Evolutionary conservation across 2,888 invertebrate genomes (phyloP), one percentile per base, ranked within the genome.

Genomic region (Eurois occulta): DNA sequence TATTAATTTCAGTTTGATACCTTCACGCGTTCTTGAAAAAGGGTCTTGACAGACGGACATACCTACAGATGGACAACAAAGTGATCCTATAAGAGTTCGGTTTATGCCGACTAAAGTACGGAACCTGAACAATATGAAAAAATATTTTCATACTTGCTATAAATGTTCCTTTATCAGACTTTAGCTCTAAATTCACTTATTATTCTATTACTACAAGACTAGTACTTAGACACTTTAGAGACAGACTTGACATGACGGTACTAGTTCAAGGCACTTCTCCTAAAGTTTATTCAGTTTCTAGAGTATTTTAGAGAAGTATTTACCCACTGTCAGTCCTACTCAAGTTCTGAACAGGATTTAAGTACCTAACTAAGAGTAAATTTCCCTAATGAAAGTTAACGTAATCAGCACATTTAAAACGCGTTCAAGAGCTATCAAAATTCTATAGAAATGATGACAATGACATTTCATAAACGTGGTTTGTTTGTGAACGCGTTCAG

Each of bases 211-310:
- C 11, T 13, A 76, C n/a, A 32, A 65, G 18, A 28, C 24, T 28
- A 52, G 52, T 52, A 38, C 10, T 62, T 21, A 62, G 2, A 58
- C 24, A 67, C 35, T 65, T 78, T 11, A n/a, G 18, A 58, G 68
- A 58, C 46, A 46, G 38, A n/a, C 13, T 38, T 5, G 58, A 38
- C 46, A 58, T 46, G 35, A 38, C 28, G 1, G 38, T n/a, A 58
- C 68, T 46, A 46, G 46, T 68, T 48, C 11, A 32, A 48, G 69
- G 6, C 32, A 46, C 38, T 24, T 55, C 28, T 41, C 1, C 21
- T 32, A 70, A 79, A 79, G 58, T 77, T 48, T 69, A 60, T 69
- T 69, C 24, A 78, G 46, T 65, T 66, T 55, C 52, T 24, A 35
- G 35, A 46, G 13, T 78, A 66, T 58, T 78, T 28, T 7, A 46